A percentile compares a stretch with the other conserved stretches of the same genome.
These are phyloP conservation scores for Tenthredo notha DNA, from an alignment of 2,888 invertebrate genomes.

Conservation along the genomic window DNA sequence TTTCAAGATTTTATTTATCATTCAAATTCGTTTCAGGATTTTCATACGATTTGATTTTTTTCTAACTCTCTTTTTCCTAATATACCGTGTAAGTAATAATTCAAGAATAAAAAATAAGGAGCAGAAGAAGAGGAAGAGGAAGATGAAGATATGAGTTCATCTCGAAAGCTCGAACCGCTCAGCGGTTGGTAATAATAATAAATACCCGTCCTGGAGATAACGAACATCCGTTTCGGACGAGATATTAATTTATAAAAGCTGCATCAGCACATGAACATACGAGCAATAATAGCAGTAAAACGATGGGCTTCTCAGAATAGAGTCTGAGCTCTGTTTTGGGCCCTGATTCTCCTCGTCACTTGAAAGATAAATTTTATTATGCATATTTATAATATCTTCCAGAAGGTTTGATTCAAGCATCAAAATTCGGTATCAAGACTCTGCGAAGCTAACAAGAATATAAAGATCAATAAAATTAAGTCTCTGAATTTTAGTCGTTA, in stretches of 20 bases:
- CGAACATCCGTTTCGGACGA: conserved; percentile 12
- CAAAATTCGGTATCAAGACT: neutral
- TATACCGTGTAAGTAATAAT: neutral
- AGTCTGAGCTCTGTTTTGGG: conserved; percentile 29
- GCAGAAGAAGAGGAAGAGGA: neutral
- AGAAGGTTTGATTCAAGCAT: neutral
- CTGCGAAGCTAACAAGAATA: neutral
- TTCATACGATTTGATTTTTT: neutral
- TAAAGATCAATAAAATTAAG: neutral
- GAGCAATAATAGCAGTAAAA: neutral
- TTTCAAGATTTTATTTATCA: neutral
- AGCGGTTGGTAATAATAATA: conserved; percentile 6
- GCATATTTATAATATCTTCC: neutral
- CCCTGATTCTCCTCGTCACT: conserved; percentile 28
- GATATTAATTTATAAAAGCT: conserved; percentile 18
- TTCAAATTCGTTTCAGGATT: neutral
- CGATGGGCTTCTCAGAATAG: conserved; percentile 18
- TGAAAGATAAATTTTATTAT: conserved; percentile 24
- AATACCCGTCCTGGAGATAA: neutral
- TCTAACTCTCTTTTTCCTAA: neutral
- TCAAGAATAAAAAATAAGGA: neutral
- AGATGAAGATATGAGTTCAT: conserved; percentile 7
- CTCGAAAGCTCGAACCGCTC: neutral
- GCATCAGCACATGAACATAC: neutral
- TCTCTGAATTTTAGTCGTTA: neutral